A percentile compares a stretch with the other conserved stretches of the same genome.
Conservation (phyloP, 64 coral and sea anemone genomes). For the Actinia equina region DNA sequence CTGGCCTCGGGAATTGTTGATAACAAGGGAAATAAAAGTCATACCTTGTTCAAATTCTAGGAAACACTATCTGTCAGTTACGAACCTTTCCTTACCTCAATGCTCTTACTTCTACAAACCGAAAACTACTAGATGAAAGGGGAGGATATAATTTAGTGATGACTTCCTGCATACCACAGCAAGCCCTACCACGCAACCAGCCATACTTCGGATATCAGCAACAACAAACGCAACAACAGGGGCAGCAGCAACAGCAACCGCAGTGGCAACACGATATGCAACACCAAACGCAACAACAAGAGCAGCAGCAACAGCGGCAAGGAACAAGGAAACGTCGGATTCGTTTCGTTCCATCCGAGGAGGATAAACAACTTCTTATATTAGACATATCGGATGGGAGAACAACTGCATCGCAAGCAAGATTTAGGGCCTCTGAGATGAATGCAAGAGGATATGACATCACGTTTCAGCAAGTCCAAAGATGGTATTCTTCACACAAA, state of each 20-base stretch:
- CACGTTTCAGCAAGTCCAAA: neutral
- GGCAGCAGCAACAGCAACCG: too few relatives aligned
- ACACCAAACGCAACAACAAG: neutral
- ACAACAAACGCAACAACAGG: too few relatives aligned
- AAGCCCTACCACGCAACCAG: neutral
- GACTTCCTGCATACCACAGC: neutral
- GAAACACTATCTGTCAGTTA: too few relatives aligned
- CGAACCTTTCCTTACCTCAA: too few relatives aligned
- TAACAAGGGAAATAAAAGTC: too few relatives aligned
- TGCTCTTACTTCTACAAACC: too few relatives aligned
- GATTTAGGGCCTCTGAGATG: neutral
- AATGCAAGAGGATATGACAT: neutral
- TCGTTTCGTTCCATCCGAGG: neutral
- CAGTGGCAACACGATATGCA: too few relatives aligned
- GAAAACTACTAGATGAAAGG: too few relatives aligned
- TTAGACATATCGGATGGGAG: neutral
- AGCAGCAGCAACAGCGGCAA: neutral
- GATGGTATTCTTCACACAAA: constrained; percentile 1
- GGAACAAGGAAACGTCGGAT: neutral
- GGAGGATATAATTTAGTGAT: neutral
- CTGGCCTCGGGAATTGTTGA: too few relatives aligned
- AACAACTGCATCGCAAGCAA: neutral
- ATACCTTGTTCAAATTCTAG: too few relatives aligned
- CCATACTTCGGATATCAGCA: too few relatives aligned
- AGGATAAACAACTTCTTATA: neutral